A percentile compares a stretch with the other conserved stretches of the same genome.
Conservation (phyloP, 2,888 invertebrate species). For the Deilephila elpenor region DNA sequence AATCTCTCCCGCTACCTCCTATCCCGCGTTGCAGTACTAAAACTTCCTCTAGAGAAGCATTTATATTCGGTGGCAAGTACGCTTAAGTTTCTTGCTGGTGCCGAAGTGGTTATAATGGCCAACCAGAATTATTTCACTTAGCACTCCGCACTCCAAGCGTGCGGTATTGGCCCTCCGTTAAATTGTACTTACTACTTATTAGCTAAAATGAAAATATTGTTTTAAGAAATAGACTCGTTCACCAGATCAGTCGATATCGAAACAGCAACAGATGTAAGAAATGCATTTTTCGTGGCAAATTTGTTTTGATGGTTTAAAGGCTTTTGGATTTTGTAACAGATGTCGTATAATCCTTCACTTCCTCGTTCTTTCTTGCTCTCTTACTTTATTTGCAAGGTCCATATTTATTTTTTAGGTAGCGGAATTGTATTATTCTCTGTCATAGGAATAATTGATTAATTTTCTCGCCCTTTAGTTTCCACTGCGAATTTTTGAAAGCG, state of each 20-base stretch:
- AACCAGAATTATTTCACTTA: slow-evolving; percentile 47
- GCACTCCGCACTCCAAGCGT: slow-evolving; percentile 39
- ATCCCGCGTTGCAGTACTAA: neutral
- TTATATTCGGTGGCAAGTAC: slow-evolving; percentile 63
- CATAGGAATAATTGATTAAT: no score
- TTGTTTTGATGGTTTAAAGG: no score
- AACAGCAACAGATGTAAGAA: neutral
- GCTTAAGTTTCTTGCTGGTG: slow-evolving; percentile 56
- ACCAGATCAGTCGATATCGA: neutral
- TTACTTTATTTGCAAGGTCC: no score
- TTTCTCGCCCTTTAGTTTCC: no score
- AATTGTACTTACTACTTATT: slow-evolving; percentile 10
- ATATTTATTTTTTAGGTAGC: no score
- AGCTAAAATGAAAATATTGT: neutral
- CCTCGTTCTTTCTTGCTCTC: no score
- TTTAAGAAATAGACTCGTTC: neutral
- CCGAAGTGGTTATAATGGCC: slow-evolving; percentile 47
- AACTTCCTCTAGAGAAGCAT: slow-evolving; percentile 39
- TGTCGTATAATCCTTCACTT: no score
- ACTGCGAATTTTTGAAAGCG: no score
- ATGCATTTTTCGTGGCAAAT: neutral
- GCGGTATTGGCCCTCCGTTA: slow-evolving; percentile 1
- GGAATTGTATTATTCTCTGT: no score
- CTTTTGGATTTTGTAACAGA: no score
- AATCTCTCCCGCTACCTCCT: slow-evolving; percentile 26